Conservation (phyloP, 2,113 vertebrate species). For the Macquaria ambigua region DNA sequence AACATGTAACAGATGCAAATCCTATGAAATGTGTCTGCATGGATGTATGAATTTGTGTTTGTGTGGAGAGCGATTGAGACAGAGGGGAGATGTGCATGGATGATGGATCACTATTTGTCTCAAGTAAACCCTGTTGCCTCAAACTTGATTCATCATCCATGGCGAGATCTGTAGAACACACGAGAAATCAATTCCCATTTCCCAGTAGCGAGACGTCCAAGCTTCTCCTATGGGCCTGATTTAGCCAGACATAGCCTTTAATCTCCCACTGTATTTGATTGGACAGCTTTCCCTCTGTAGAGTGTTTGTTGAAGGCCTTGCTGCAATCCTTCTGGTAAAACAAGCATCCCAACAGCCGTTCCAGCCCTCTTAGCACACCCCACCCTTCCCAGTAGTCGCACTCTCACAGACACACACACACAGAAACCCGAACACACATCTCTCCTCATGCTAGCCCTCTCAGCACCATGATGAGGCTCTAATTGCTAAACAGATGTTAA, state of each 20-base stretch:
- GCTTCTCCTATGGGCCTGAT: slow-evolving; percentile 74
- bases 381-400: neutral
- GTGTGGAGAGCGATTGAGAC: slow-evolving; percentile 31
- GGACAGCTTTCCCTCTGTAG: slow-evolving; percentile 72
- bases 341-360: slow-evolving; percentile 70
- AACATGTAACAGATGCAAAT: slow-evolving; percentile 13
- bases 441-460: slow-evolving; percentile 13
- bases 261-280: slow-evolving; percentile 82
- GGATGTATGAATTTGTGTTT: slow-evolving; percentile 26
- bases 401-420: slow-evolving; percentile 19
- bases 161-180: slow-evolving; percentile 73
- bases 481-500: slow-evolving; percentile 72
- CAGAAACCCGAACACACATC: slow-evolving; percentile 4
- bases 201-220: slow-evolving; percentile 67
- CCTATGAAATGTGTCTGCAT: slow-evolving; percentile 4
- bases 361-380: slow-evolving; percentile 15
- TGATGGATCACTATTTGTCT: slow-evolving; percentile 69
- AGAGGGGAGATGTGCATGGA: slow-evolving; percentile 3
- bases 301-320: slow-evolving; percentile 83
- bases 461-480: slow-evolving; percentile 48
- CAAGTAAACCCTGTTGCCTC: slow-evolving; percentile 67
- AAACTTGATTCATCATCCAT: slow-evolving; percentile 74
- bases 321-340: slow-evolving; percentile 80
- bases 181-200: slow-evolving; percentile 83
- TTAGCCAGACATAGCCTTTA: slow-evolving; percentile 82